These are phyloP conservation scores for Sebastolobus altivelis DNA, from an alignment of 2,797 vertebrate species.

Conservation along the genomic window DNA sequence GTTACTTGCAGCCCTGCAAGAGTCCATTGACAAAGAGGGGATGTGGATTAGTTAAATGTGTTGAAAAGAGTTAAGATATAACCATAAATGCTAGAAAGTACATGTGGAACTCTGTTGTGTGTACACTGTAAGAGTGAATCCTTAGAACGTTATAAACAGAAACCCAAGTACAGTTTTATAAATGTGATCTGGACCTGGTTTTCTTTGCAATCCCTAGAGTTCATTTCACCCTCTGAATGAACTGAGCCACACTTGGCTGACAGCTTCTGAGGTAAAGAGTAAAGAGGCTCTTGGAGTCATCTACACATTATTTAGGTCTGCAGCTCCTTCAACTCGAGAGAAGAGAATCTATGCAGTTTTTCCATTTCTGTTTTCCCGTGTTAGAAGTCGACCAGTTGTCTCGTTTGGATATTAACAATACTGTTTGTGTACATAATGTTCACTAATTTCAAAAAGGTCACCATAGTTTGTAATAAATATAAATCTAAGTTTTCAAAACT, in stretches of 20 bases:
- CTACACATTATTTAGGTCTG: constrained; percentile 14
- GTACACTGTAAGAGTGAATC: background rate
- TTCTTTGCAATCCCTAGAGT: background rate
- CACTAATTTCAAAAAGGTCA: constrained; percentile 57
- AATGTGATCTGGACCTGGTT: background rate
- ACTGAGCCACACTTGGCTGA: background rate
- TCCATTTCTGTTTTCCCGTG: background rate
- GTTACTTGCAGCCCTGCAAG: background rate
- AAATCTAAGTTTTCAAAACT: constrained; percentile 74
- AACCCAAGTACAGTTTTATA: background rate
- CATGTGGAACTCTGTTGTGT: background rate
- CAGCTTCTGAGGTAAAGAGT: background rate
- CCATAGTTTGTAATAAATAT: constrained; percentile 79
- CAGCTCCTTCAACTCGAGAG: constrained; percentile 29
- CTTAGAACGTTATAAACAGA: background rate
- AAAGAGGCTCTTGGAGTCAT: background rate
- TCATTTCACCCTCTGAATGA: background rate
- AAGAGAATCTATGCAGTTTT: constrained; percentile 80
- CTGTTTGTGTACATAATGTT: constrained; percentile 49
- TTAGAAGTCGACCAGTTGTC: constrained; percentile 12
- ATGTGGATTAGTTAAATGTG: background rate
- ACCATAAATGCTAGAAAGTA: background rate
- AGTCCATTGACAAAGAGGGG: background rate
- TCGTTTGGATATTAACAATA: constrained; percentile 24
- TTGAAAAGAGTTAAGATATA: background rate